These are phyloP conservation scores for Diplogasteroides magnus DNA, from an alignment of 1,140 invertebrate species.

Conservation along the genomic window DNA sequence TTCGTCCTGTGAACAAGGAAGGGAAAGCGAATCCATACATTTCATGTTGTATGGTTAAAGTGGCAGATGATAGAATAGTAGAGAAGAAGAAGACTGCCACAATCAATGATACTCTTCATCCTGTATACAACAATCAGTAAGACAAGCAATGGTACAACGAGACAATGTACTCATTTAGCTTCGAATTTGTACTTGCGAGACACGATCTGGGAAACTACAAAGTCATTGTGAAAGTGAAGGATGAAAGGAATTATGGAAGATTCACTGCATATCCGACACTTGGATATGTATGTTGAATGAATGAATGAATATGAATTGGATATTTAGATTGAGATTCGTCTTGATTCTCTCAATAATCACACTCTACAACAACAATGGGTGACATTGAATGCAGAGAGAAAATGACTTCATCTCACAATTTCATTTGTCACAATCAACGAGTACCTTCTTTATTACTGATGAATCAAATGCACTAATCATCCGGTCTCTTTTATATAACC, in stretches of 20 bases:
- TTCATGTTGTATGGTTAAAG: conserved; percentile 31
- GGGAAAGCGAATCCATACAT: conserved; percentile 41
- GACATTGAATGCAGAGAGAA: conserved; percentile 12
- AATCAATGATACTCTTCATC: conserved; percentile 38
- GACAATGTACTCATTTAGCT: conserved; percentile 33
- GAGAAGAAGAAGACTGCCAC: conserved; percentile 35
- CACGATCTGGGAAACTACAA: conserved; percentile 43
- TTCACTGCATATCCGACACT: conserved; percentile 39
- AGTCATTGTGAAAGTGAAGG: conserved; percentile 43
- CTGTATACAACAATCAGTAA: conserved; percentile 43
- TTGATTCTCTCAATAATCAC: conserved; percentile 15
- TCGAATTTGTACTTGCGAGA: conserved; percentile 45
- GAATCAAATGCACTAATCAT: background rate
- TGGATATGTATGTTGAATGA: conserved; percentile 35
- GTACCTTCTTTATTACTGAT: too few relatives aligned
- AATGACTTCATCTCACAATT: too few relatives aligned
- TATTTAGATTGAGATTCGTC: conserved; percentile 22
- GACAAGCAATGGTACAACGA: conserved; percentile 12
- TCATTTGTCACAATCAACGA: too few relatives aligned
- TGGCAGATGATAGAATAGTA: conserved; percentile 22
- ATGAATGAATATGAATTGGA: background rate
- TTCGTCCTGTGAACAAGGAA: conserved; percentile 33
- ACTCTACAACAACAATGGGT: conserved; percentile 22
- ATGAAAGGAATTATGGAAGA: conserved; percentile 45
- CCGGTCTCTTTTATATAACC: background rate